These are phyloP conservation scores for Piezodorus guildinii DNA, from an alignment of 1,140 invertebrate genomes.

Conservation along the genomic window DNA sequence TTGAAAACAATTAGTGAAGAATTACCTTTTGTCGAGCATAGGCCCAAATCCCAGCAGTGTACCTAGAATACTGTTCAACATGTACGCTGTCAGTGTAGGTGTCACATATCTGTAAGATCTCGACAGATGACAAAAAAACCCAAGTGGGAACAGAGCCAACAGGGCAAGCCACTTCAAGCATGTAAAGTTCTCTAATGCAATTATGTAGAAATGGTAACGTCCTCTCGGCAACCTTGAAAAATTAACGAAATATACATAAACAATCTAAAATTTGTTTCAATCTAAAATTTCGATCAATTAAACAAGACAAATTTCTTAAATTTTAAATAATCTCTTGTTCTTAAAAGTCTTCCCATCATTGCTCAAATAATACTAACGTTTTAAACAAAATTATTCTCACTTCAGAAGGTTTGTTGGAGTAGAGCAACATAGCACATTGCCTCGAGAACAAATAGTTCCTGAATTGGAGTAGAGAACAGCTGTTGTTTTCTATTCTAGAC, in stretches of 20 bases:
- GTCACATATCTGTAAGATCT: slow-evolving; percentile 56
- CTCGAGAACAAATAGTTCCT: slow-evolving; percentile 88
- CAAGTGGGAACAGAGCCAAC: slow-evolving; percentile 81
- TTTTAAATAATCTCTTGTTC: background rate
- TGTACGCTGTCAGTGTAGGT: slow-evolving; percentile 49
- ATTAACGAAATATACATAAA: slow-evolving; percentile 1
- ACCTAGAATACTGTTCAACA: slow-evolving; percentile 66
- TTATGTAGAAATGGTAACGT: slow-evolving; percentile 79
- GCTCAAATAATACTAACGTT: background rate
- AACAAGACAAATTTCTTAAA: background rate
- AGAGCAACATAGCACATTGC: slow-evolving; percentile 76
- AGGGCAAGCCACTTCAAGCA: slow-evolving; percentile 63
- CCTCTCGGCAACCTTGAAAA: slow-evolving; percentile 63
- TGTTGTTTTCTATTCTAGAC: slow-evolving; percentile 52
- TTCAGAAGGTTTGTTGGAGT: slow-evolving; percentile 67
- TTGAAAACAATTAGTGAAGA: background rate
- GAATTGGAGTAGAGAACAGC: slow-evolving; percentile 73
- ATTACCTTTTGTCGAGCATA: slow-evolving; percentile 82
- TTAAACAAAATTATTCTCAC: slow-evolving; percentile 37
- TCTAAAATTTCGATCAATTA: no score
- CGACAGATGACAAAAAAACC: slow-evolving; percentile 83
- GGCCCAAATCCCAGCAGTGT: slow-evolving; percentile 82
- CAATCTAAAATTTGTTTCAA: background rate
- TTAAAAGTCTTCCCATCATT: background rate
- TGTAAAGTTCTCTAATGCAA: slow-evolving; percentile 63